phyloP scores from a whole-genome alignment of 2,797 vertebrate genomes.

The Darevskia nairensis region DNA sequence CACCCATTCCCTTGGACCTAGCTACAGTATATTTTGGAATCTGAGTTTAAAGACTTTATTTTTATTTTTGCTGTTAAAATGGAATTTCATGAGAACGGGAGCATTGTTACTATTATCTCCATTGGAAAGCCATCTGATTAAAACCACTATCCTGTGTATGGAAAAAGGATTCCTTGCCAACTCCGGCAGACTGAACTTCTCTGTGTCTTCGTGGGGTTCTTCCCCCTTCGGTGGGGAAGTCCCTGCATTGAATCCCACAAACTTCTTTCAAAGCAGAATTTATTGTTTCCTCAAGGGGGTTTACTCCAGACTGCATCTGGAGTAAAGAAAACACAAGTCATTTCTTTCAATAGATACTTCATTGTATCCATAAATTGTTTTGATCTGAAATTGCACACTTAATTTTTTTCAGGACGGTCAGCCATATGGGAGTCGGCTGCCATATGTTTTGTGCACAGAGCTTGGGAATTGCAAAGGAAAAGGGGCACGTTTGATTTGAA shows the following conservation, averaged over 20 bases:
- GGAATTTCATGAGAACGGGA: constrained; percentile 12
- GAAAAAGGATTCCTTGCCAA: not conserved
- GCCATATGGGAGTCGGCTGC: constrained; percentile 64
- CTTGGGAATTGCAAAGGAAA: constrained; percentile 54
- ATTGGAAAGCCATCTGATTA: not conserved
- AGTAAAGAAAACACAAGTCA: constrained; percentile 40
- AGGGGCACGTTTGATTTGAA: constrained; percentile 44
- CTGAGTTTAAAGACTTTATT: not conserved
- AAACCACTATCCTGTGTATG: not conserved
- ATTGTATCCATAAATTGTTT: constrained; percentile 64
- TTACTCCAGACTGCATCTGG: constrained; percentile 54
- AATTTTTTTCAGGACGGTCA: constrained; percentile 54
- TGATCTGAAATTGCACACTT: constrained; percentile 40
- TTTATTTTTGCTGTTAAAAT: constrained; percentile 18
- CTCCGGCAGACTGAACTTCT: not conserved
- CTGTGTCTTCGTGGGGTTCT: not conserved
- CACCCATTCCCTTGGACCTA: not conserved
- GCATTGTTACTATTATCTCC: constrained; percentile 28
- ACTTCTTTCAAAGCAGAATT: constrained; percentile 12
- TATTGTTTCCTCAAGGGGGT: constrained; percentile 43
- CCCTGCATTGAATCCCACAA: not conserved
- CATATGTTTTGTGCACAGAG: constrained; percentile 49
- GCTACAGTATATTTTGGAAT: not conserved
- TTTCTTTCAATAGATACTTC: constrained; percentile 50
- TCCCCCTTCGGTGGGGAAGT: not conserved